Percentiles rank a stretch among this genome's conserved stretches.
phyloP scores from a whole-genome alignment of 2,113 vertebrate species.

The Macroglossus sobrinus region DNA sequence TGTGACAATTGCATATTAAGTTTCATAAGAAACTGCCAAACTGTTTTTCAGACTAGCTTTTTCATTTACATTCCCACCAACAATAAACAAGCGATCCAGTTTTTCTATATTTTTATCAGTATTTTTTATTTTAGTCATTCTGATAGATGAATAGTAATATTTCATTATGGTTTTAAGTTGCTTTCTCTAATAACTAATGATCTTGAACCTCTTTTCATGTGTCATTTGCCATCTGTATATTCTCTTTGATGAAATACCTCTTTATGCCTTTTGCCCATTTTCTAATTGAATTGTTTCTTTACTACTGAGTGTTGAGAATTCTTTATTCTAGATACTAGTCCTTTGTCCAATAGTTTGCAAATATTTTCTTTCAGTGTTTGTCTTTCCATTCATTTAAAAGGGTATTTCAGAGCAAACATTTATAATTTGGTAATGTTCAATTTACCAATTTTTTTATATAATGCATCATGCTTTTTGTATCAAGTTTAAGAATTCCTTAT shows the following conservation, averaged over 20 bases:
- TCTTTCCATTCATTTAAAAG: neutral
- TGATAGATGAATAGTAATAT: neutral
- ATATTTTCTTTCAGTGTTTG: neutral
- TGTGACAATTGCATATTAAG: neutral
- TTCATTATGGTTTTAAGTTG: slow-evolving; percentile 3
- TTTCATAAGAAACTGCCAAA: neutral
- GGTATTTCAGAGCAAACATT: neutral
- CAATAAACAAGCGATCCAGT: neutral
- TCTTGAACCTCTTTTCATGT: neutral
- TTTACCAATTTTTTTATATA: neutral
- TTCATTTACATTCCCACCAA: neutral
- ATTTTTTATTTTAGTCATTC: neutral
- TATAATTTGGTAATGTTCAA: neutral
- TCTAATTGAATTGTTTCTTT: neutral
- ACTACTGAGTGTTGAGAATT: neutral
- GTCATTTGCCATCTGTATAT: neutral
- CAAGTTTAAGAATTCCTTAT: neutral
- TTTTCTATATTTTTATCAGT: neutral
- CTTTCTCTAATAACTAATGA: neutral
- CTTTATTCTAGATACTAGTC: neutral
- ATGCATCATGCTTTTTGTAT: neutral
- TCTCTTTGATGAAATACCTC: neutral
- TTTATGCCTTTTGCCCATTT: neutral
- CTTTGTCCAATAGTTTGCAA: neutral
- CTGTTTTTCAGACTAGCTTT: neutral